Evolutionary conservation across 2,113 vertebrate genomes (phyloP), one percentile per base, ranked within the genome.

Genomic region (Pogonocichla stellata): DNA sequence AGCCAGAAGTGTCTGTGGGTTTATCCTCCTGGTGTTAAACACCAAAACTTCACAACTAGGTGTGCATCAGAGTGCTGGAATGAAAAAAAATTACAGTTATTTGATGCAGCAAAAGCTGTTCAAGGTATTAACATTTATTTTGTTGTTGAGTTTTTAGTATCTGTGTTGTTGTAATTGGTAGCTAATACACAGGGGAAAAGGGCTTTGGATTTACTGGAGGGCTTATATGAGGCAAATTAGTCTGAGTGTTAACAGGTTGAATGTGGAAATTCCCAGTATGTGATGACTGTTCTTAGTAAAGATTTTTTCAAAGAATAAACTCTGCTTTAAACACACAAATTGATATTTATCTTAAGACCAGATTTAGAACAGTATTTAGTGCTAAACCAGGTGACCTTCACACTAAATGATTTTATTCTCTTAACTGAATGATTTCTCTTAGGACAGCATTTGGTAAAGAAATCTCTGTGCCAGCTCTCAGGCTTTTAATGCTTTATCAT

Each of bases 401-500:
- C 1, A 2, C 13, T 43, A 60, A 81, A 38, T 22, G 10, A 33
- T 10, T 23, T 18, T 48, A 14, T 62, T 18, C 8, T 43, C 12
- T 87, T 22, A 10, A 3, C 8, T 36, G 33, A 48, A 15, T 14
- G 38, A 22, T 83, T 14, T 83, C 31, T 61, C 36, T 54, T 56
- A 14, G 3, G 23, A 65, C 25, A 65, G 28, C 10, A 5, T 67
- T 95, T 57, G 36, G 13, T 67, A 57, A 51, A 23, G 54, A 43
- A n/a, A 12, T 33, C 36, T 29, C 33, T 42, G 6, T 88, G 62
- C 50, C 53, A 85, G 26, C 11, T 84, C 48, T 81, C 38, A 5
- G 2, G 11, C 36, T 75, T 65, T 34, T 33, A 78, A 42, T 62
- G 28, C 29, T 78, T 13, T 0, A 11, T 45, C 0, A 0, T 62